Evolutionary conservation across 2,113 vertebrate genomes (phyloP), one percentile per base, ranked within the genome.

Genomic region (Oreochromis niloticus): DNA sequence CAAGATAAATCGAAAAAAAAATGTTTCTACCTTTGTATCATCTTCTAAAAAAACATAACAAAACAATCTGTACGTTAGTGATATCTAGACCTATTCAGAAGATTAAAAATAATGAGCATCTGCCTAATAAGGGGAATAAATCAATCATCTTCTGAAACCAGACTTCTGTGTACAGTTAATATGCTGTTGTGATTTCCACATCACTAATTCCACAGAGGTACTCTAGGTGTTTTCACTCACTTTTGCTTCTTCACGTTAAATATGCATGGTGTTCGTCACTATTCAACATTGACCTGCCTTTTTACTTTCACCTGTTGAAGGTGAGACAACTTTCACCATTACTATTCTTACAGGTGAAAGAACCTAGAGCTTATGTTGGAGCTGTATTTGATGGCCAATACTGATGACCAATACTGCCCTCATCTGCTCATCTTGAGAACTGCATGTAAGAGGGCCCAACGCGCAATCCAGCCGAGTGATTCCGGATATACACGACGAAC

Each of bases 321-420:
- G 19, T 71, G 36, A 24, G n/a, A 43, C 36, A 43, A 43, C 36
- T 48, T 75, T 48, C 16, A 30, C 1, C 24, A 30, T 75, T 75
- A 43, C 24, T 48, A 7, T 48, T 75, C 16, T 11, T 30, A 48
- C 13, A 17, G 41, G 14, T 73, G 41, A 27, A 43, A 27, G 22
- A 46, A 73, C 9, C 14, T 73, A 48, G 14, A 46, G 2, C 22
- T 46, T 48, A 48, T 30, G 68, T 27, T 36, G 30, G 9, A 68
- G 34, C 10, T 4, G 9, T 9, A 55, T 50, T 63, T 59, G 4
- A 83, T 27, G 34, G 32, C 0, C 50, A 89, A 84, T 84, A 84
- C 88, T 90, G 82, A 83, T 27, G 34, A 32, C 0, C 50, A 89
- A 84, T 84, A 84, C 88, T 90, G 82, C 78, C 66, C 63, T 43